Evolutionary conservation across 2,888 invertebrate species (phyloP), one percentile per base, ranked within the genome.

Genomic region (Glyphotaelius pellucidus): DNA sequence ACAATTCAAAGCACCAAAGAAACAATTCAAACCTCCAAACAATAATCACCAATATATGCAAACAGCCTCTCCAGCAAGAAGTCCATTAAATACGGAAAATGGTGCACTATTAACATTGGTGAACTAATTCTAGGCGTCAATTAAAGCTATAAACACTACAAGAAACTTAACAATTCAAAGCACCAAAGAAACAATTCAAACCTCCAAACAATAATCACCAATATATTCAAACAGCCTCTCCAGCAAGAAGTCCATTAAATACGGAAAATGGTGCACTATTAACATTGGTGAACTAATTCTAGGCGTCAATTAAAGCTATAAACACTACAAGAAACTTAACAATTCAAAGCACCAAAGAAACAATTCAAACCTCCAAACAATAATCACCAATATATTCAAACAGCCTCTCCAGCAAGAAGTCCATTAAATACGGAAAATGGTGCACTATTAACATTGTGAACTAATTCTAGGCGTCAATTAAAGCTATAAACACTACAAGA

Each of bases 221-320:
- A 93, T 85, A 25, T 85, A 92, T 11, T 86, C 32, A 25, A 84
- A 38, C 12, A 93, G 83, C n/a, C 80, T 84, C 19, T 90, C 90
- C 84, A 93, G 14, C 12, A 93, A 35, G 30, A 89, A 91, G 32
- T 91, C 91, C 32, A 90, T 79, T 25, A 93, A 35, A 19, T 90
- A 91, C 1, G 93, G 93, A 30, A 93, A 80, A n/a, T 93, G 91
- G 80, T 92, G 91, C 25, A 93, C 89, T 19, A 92, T 42, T 25
- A 92, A 86, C 91, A 93, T 92, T 88, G n/a, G 15, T 90, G n/a
- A 83, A 47, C 30, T 67, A 67, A n/a, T n/a, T n/a, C n/a, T n/a
- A n/a, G n/a, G n/a, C n/a, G n/a, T n/a, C n/a, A n/a, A n/a, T n/a
- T n/a, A n/a, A n/a, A n/a, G n/a, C n/a, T n/a, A n/a, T n/a, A n/a